Evolutionary conservation across 2,797 vertebrate genomes (phyloP).

Genomic region (Sebastes kiyomatsui): DNA sequence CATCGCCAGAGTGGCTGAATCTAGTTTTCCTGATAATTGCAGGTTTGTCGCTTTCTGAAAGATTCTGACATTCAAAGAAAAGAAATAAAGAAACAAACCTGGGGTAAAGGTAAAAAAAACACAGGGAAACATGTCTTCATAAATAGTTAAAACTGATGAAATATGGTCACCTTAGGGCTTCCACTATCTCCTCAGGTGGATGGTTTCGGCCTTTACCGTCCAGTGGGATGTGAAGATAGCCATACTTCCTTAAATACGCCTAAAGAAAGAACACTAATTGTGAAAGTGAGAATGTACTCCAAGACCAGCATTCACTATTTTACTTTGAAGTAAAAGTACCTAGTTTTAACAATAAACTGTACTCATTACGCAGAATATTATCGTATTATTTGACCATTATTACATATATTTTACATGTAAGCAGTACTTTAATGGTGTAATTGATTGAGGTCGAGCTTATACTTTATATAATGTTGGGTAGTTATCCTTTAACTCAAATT

Average conservation of each 20-base stretch:
- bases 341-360: no score
- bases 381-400: no score
- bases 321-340: not conserved
- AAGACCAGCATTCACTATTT: not conserved
- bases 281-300: not conserved
- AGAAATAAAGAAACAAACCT: not conserved
- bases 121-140: not conserved
- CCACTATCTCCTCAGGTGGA: conserved; percentile 71
- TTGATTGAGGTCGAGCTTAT: not conserved
- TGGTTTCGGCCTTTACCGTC: conserved; percentile 59
- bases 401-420: no score
- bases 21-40: conserved; percentile 78
- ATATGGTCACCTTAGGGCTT: conserved; percentile 79
- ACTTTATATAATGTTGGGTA: not conserved
- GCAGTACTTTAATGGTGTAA: not conserved
- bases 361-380: no score
- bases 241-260: conserved; percentile 84
- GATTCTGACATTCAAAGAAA: conserved; percentile 66
- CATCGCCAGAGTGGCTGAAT: conserved; percentile 76
- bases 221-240: conserved; percentile 84
- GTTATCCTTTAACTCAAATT: no score
- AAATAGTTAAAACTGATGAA: not conserved
- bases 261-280: conserved; percentile 47
- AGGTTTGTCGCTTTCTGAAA: conserved; percentile 85
- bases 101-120: not conserved